These are phyloP conservation scores for Calyptomena viridis DNA, from an alignment of 2,113 vertebrate genomes.

Conservation along the genomic window DNA sequence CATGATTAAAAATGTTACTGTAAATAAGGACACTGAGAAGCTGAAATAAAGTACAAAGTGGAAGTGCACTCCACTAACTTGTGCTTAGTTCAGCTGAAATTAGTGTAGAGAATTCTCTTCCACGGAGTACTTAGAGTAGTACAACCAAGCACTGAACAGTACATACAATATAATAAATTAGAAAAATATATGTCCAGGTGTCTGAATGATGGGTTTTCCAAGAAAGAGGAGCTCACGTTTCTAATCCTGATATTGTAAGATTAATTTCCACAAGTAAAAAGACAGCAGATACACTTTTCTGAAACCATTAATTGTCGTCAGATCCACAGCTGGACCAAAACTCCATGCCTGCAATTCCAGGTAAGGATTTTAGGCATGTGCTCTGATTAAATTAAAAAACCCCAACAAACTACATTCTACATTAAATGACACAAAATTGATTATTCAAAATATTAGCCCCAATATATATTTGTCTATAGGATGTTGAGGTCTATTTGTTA, in stretches of 20 bases:
- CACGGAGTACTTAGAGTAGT: fast-evolving
- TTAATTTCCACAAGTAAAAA: background rate
- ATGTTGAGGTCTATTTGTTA: background rate
- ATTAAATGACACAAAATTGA: background rate
- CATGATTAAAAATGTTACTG: fast-evolving
- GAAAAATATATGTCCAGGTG: background rate
- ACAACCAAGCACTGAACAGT: background rate
- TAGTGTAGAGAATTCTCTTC: background rate
- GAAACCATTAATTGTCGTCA: background rate
- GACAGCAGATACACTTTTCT: background rate
- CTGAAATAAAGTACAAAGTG: background rate
- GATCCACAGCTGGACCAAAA: background rate
- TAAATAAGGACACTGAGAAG: background rate
- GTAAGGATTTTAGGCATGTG: background rate
- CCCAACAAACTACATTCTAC: background rate
- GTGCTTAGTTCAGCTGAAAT: background rate
- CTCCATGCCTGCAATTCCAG: background rate
- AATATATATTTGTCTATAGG: fast-evolving
- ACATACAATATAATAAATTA: background rate
- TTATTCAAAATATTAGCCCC: background rate
- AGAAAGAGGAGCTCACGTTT: background rate
- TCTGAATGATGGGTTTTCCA: background rate
- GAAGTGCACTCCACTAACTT: background rate
- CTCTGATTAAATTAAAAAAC: background rate
- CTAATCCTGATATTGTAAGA: background rate